phyloP scores from a whole-genome alignment of 2,797 vertebrate species.

The Sparidentex hasta region DNA sequence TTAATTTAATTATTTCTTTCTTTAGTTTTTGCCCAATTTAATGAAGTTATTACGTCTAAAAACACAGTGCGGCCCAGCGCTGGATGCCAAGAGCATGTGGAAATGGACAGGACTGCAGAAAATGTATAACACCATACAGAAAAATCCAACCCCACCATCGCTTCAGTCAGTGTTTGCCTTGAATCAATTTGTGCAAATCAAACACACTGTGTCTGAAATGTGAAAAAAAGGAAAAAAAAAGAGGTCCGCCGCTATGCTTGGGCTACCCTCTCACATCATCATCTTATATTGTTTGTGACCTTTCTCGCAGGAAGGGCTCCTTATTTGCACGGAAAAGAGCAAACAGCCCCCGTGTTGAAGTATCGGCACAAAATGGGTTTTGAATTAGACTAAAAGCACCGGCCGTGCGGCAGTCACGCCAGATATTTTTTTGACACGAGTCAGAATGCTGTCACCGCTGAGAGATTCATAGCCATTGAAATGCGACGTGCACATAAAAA shows the following conservation, averaged over 20 bases:
- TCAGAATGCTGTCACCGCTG: conserved; percentile 31
- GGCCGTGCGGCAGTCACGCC: conserved; percentile 17
- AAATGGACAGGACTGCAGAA: neutral
- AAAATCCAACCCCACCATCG: neutral
- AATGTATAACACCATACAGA: neutral
- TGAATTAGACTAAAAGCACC: conserved; percentile 28
- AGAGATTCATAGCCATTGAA: conserved; percentile 18
- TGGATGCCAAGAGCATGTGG: neutral
- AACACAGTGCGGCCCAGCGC: neutral
- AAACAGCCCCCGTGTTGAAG: conserved; percentile 24
- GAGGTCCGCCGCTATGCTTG: neutral
- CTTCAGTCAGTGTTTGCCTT: neutral
- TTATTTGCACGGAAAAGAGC: conserved; percentile 22
- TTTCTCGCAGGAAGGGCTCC: conserved; percentile 7
- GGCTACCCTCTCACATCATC: conserved; percentile 14
- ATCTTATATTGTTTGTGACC: conserved; percentile 14
- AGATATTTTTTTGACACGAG: conserved; percentile 50
- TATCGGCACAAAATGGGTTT: conserved; percentile 29
- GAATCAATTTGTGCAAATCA: conserved; percentile 24
- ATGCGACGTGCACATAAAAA: conserved; percentile 46
- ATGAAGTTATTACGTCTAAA: too few species aligned
- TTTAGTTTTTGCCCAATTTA: too few species aligned
- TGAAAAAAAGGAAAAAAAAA: neutral
- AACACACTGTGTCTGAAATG: conserved; percentile 18
- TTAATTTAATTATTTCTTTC: too few species aligned